Percentiles rank a stretch among this genome's conserved stretches.
Evolutionary conservation across 2,888 invertebrate species (phyloP).

Genomic region (Caenorhabditis sp.): DNA sequence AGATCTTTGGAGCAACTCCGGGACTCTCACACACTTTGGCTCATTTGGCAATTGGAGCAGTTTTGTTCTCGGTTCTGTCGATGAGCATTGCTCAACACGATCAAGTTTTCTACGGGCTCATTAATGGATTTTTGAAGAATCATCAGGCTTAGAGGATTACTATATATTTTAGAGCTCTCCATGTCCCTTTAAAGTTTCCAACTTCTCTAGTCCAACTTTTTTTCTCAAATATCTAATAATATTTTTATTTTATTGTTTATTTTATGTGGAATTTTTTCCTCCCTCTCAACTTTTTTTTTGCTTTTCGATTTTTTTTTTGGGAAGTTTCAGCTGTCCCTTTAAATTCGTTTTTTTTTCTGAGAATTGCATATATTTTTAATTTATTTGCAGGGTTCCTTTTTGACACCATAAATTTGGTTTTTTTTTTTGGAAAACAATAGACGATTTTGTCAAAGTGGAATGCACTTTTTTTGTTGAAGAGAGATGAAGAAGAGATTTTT

Average conservation of each 20-base stretch:
- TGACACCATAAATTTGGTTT: too few relatives aligned
- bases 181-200: background rate
- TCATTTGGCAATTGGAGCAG: constrained; percentile 63
- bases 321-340: too few relatives aligned
- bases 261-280: background rate
- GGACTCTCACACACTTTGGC: constrained; percentile 58
- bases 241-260: background rate
- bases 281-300: too few relatives aligned
- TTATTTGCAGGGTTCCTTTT: too few relatives aligned
- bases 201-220: background rate
- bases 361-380: too few relatives aligned
- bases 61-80: constrained; percentile 49
- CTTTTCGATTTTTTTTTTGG: too few relatives aligned
- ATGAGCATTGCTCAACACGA: constrained; percentile 43
- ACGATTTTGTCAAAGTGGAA: too few relatives aligned
- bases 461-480: too few relatives aligned
- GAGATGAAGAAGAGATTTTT: too few relatives aligned
- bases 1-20: constrained; percentile 60
- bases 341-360: too few relatives aligned
- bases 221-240: background rate
- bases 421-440: too few relatives aligned
- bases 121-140: constrained; percentile 15
- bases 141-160: constrained; percentile 11
- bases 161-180: background rate
- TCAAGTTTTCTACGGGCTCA: constrained; percentile 16